Conservation (phyloP, 2,888 invertebrate species). For the Lissonota sp. region DNA sequence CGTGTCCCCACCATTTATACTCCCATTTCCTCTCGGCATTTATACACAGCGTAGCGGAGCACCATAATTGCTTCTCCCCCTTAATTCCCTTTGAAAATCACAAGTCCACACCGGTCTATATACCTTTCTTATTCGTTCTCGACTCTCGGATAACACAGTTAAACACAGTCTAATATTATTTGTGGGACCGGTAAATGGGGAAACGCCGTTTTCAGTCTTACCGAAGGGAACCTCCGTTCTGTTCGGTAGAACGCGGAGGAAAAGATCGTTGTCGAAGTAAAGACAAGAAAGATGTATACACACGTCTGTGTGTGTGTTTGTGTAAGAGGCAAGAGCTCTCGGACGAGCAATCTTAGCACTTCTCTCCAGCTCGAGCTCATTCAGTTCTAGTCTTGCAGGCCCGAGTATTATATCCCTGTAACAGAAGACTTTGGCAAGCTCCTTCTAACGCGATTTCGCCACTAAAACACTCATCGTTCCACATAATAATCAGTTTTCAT, state of each 20-base stretch:
- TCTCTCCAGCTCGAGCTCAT: constrained; percentile 48
- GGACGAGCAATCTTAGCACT: constrained; percentile 47
- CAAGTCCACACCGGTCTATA: constrained; percentile 7
- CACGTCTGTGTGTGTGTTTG: constrained; percentile 3
- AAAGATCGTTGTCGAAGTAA: neutral
- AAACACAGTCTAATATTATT: neutral
- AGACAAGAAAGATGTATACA: neutral
- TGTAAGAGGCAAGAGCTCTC: constrained; percentile 29
- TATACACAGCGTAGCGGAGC: constrained; percentile 6
- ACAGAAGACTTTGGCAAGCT: constrained; percentile 16
- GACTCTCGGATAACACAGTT: neutral
- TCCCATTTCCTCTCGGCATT: constrained; percentile 13
- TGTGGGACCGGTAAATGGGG: neutral
- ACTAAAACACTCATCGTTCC: constrained; percentile 10
- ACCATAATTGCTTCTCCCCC: constrained; percentile 3
- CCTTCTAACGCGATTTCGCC: constrained; percentile 44
- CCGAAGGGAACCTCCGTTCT: neutral
- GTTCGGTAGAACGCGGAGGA: neutral
- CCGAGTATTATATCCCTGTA: constrained; percentile 41
- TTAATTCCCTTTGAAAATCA: constrained; percentile 9
- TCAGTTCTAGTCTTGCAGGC: constrained; percentile 54
- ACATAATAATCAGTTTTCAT: too few relatives aligned
- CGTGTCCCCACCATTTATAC: neutral
- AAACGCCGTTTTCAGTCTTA: neutral
- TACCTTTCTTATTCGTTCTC: constrained; percentile 21